phyloP scores from a whole-genome alignment of 2,113 vertebrate species.

The Ascaphus truei region DNA sequence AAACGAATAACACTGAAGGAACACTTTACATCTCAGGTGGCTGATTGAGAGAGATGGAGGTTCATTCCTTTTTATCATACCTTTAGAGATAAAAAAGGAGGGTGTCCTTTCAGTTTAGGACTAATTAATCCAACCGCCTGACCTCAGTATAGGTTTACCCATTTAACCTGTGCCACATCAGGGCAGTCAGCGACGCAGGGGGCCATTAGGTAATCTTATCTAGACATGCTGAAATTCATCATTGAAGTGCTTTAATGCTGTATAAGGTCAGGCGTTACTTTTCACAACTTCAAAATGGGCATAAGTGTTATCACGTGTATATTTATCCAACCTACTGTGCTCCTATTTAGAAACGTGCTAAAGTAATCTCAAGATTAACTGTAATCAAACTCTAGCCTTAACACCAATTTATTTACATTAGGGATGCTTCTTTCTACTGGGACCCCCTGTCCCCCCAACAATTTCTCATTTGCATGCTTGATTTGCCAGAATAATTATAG shows the following conservation, averaged over 20 bases:
- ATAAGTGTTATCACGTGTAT: neutral
- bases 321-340: no score
- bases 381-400: no score
- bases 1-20: slow-evolving; percentile 10
- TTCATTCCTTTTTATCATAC: neutral
- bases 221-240: neutral
- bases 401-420: no score
- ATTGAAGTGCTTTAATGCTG: neutral
- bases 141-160: neutral
- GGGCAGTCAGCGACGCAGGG: neutral
- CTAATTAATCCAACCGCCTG: neutral
- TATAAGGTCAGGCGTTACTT: neutral
- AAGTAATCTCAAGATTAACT: no score
- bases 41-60: slow-evolving; percentile 32
- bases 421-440: no score
- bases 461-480: no score
- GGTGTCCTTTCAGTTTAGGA: no score
- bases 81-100: neutral
- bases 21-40: neutral
- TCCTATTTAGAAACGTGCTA: no score
- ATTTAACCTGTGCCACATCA: neutral
- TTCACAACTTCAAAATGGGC: neutral
- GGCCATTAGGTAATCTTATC: neutral
- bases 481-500: no score
- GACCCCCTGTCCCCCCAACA: no score